Evolutionary conservation across 2,797 vertebrate species (phyloP).

Genomic region (Adrianichthys oophorus): DNA sequence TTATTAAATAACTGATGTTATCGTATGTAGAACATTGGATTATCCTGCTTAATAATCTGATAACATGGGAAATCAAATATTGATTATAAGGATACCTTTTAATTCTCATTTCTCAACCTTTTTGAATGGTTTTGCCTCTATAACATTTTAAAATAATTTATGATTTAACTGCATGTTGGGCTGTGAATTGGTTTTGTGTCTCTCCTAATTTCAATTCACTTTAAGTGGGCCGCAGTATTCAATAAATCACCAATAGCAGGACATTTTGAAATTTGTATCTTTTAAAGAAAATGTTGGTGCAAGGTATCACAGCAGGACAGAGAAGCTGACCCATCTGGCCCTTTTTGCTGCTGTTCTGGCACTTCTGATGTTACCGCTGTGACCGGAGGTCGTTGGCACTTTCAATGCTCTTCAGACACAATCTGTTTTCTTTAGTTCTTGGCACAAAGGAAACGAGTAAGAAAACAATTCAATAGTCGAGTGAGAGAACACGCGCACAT

Average conservation of each 20-base stretch:
- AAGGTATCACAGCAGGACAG: slow-evolving; percentile 56
- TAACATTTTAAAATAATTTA: too few species aligned
- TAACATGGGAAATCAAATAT: too few species aligned
- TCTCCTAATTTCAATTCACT: too few species aligned
- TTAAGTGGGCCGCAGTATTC: neutral
- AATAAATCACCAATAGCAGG: slow-evolving; percentile 16
- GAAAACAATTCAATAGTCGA: slow-evolving; percentile 82
- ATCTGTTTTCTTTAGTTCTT: slow-evolving; percentile 81
- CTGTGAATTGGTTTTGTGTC: too few species aligned
- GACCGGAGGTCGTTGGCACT: slow-evolving; percentile 72
- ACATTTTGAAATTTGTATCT: slow-evolving; percentile 35
- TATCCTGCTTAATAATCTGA: too few species aligned
- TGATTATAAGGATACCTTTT: too few species aligned
- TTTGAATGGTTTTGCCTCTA: too few species aligned
- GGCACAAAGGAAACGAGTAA: slow-evolving; percentile 80
- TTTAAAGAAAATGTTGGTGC: slow-evolving; percentile 73
- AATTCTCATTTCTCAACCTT: too few species aligned
- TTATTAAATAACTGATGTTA: too few species aligned
- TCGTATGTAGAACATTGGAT: too few species aligned
- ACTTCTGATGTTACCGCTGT: slow-evolving; percentile 61
- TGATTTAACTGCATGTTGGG: too few species aligned
- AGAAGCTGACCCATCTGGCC: slow-evolving; percentile 63
- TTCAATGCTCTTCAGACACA: slow-evolving; percentile 77
- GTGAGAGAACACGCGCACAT: slow-evolving; percentile 62
- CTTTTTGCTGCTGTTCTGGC: slow-evolving; percentile 68